phyloP scores from a whole-genome alignment of 2,113 vertebrate species.

The Tragelaphus buxtoni region DNA sequence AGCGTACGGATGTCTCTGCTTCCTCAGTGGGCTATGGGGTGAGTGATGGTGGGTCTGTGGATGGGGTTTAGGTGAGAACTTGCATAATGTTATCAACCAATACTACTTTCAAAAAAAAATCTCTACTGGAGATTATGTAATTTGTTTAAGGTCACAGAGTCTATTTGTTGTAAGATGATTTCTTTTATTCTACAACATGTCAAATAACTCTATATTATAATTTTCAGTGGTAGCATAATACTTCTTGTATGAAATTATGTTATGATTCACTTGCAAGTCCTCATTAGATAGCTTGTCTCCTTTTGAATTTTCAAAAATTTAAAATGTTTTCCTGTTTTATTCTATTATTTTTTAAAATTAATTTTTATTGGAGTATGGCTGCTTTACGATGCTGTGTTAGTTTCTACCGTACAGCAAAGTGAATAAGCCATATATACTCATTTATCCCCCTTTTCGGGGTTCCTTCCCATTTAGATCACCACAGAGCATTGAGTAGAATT shows the following conservation, averaged over 20 bases:
- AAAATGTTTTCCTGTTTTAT: not conserved
- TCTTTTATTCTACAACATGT: not conserved
- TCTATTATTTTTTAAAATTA: not conserved
- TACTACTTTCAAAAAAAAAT: not conserved
- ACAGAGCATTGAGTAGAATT: not conserved
- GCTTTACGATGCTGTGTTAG: not conserved
- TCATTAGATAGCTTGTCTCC: not conserved
- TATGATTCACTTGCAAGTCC: not conserved
- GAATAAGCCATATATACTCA: not conserved
- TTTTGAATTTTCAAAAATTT: not conserved
- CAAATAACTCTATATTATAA: not conserved
- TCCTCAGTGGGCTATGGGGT: not conserved
- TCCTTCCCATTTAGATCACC: not conserved
- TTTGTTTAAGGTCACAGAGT: not conserved
- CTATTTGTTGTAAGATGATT: not conserved
- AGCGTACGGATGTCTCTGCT: not conserved
- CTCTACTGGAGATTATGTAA: not conserved
- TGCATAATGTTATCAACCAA: not conserved
- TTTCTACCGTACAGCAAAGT: not conserved
- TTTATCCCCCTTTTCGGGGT: accelerated
- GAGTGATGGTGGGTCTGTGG: not conserved
- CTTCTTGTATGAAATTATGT: not conserved
- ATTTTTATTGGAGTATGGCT: not conserved
- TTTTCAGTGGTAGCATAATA: not conserved
- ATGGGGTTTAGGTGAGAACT: not conserved